These are phyloP conservation scores for Myiagra hebetior DNA, from an alignment of 2,113 vertebrate species.

Conservation along the genomic window DNA sequence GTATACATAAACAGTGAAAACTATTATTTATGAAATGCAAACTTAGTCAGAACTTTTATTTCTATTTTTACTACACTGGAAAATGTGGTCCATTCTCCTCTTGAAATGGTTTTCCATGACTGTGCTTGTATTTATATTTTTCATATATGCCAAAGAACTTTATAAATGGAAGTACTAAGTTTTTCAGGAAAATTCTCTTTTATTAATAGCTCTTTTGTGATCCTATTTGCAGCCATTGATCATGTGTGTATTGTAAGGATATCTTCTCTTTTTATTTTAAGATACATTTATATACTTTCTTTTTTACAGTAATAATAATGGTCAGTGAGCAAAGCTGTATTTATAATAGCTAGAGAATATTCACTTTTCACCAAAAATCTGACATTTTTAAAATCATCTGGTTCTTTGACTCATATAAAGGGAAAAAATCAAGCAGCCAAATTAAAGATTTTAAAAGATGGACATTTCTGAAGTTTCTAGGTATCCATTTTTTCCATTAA, in stretches of 20 bases:
- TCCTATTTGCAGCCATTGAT: not conserved
- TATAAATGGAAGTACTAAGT: not conserved
- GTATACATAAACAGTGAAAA: not conserved
- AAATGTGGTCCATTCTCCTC: not conserved
- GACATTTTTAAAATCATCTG: not conserved
- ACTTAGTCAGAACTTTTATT: not conserved
- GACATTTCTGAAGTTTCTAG: not conserved
- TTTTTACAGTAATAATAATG: not conserved
- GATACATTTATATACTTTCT: not conserved
- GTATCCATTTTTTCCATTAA: constrained; percentile 42
- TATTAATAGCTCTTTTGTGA: not conserved
- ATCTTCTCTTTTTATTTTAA: not conserved
- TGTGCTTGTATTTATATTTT: not conserved
- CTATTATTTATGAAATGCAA: not conserved
- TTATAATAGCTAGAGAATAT: not conserved
- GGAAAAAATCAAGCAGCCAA: not conserved
- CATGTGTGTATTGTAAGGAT: not conserved
- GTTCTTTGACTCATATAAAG: not conserved
- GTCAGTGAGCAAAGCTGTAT: not conserved
- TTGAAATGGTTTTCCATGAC: not conserved
- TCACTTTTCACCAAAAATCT: not conserved
- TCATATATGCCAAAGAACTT: not conserved
- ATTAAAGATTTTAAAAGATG: not conserved
- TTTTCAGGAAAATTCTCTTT: not conserved
- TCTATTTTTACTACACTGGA: not conserved